Base-by-base conservation (phyloP, 2,113 vertebrate species). In the Ellobius talpinus region DNA sequence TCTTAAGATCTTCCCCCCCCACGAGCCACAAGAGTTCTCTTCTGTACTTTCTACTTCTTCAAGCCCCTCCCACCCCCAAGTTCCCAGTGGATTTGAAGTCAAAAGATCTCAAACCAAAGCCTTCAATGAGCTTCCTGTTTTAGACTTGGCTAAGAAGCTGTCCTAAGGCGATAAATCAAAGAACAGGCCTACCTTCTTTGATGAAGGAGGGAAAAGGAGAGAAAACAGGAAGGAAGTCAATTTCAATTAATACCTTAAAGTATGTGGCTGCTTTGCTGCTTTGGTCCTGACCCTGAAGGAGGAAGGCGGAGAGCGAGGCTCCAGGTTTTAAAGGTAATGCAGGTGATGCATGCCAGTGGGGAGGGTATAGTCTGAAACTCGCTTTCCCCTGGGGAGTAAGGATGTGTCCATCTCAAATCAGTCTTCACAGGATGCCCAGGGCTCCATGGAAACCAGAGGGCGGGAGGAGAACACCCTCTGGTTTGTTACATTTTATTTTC, bases 121-220 rank as follows among this genome's bases (percentile, higher is more conserved):
- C 61, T n/a, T 50, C 8, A 70, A 21, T 39, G 55, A 39, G 23
- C 88, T 95, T 88, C 70, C 52, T 92, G 52, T 86, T 86, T 72
- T 89, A 26, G 16, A 13, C 87, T 50, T 8, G 65, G 47, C 21
- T 12, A 11, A 0, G 24, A 61, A 33, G 24, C 55, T 88, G 70
- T 61, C 88, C 66, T 36, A 39, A 82, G 65, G 87, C 88, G 81
- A 36, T 19, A 52, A 95, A 92, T 85, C 93, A 93, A 91, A 97
- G 70, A 33, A 29, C 45, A 16, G 36, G 12, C 24, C 89, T 79
- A 52, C 58, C 73, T 72, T 81, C 85, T 97, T 85, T 95, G 93
- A 94, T 47, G 76, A 55, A 42, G 45, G 73, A n/a, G 91, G 50
- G 50, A 66, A 87, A 39, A 33, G 26, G 21, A 70, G 29, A 89